Conservation (phyloP, 2,888 invertebrate genomes). For the Allolobophora icterica region DNA sequence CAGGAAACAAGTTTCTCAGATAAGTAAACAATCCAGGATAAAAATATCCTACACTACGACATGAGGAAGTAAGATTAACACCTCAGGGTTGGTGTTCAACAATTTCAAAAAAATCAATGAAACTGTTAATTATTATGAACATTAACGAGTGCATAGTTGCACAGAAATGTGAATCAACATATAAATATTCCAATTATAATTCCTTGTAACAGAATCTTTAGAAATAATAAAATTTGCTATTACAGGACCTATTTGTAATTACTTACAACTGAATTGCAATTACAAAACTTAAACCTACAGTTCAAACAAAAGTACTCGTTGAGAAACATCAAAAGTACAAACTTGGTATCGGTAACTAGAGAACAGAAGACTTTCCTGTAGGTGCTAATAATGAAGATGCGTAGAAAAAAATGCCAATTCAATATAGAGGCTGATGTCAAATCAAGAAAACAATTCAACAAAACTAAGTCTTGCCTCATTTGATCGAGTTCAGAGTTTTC, state of each 20-base stretch:
- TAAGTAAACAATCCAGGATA: too few species aligned
- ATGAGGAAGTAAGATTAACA: too few species aligned
- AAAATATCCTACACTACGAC: too few species aligned
- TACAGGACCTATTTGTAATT: background rate
- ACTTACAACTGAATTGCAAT: background rate
- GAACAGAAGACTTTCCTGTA: background rate
- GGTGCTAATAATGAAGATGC: background rate
- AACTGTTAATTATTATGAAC: too few species aligned
- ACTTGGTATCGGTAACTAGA: background rate
- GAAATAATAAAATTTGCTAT: background rate
- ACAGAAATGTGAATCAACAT: too few species aligned
- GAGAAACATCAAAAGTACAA: background rate
- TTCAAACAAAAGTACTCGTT: background rate
- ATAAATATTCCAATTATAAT: background rate
- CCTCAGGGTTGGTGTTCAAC: background rate
- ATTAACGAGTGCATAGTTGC: too few species aligned
- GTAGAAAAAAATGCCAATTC: too few species aligned
- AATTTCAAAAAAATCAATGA: background rate
- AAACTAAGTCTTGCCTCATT: conserved; percentile 51
- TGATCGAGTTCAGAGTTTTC: conserved; percentile 56
- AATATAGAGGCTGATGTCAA: background rate
- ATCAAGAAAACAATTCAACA: background rate
- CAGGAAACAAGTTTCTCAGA: too few species aligned
- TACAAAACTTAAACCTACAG: background rate
- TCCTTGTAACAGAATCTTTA: background rate